Base-by-base conservation (phyloP, 2,113 vertebrate genomes). In the Pseudorhombus dupliciocellatus region DNA sequence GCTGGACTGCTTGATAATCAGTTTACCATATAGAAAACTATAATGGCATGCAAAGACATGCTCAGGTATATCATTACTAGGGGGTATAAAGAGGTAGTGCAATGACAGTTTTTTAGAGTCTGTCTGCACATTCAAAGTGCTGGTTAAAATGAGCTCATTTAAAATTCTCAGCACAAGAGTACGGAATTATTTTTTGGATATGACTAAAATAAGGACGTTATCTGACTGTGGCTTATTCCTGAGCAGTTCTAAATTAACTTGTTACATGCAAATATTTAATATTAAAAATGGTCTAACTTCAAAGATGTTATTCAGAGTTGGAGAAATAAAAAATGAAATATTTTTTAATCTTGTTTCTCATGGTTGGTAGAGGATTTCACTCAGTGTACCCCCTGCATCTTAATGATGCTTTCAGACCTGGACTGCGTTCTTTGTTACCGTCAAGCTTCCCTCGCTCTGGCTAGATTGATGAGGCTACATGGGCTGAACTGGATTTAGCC, bases 401-500 rank as follows among this genome's bases (percentile, higher is more conserved):
- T 37, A 74, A 84, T 84, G 22, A 50, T 59, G 16, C 55, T 75
- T 66, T 67, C 20, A 74, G 80, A 71, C 34, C 70, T 26, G 62
- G 59, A 37, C 52, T 50, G 51, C 15, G 10, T 51, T 70, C 54
- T 59, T 75, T 72, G 59, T 80, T 50, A 60, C 51, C 48, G 42
- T 60, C 30, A 73, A 70, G 57, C 63, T 46, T 1, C n/a, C 64
- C 48, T 77, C 66, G 51, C 58, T 59, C 12, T 56, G 46, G 20
- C 21, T 28, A 66, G 24, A 75, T 46, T 84, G 62, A 80, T 65
- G 56, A 60, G 50, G 70, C 66, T 82, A 70, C 72, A 79, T 44
- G 54, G 40, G 52, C 30, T 88, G 84, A 87, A 79, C 80, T 63
- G 73, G 82, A 78, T 83, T 81, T 77, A 56, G 61, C 67, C n/a